phyloP scores from a whole-genome alignment of 1,140 invertebrate species.

The Ericerus pela region DNA sequence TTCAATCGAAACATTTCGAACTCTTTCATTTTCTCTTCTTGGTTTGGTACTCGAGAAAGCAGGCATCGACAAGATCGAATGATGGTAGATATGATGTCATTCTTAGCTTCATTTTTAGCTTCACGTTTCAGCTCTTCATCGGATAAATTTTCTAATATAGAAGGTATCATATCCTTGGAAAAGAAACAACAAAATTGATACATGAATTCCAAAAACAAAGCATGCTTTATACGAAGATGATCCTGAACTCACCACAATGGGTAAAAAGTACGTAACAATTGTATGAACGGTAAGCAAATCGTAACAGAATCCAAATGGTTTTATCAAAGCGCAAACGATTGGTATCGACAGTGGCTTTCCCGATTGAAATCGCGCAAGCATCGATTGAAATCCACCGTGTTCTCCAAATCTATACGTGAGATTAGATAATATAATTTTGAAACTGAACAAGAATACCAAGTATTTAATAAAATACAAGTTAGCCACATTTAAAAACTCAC shows the following conservation, averaged over 20 bases:
- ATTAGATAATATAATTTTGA: too few species aligned
- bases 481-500: slow-evolving; percentile 30
- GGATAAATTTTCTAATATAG: slow-evolving; percentile 82
- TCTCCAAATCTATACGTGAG: slow-evolving; percentile 55
- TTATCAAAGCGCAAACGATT: slow-evolving; percentile 66
- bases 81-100: slow-evolving; percentile 78
- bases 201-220: not conserved
- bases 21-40: slow-evolving; percentile 70
- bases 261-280: slow-evolving; percentile 83
- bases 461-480: slow-evolving; percentile 6
- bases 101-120: slow-evolving; percentile 88
- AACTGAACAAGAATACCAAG: not conserved
- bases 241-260: slow-evolving; percentile 59
- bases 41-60: slow-evolving; percentile 56
- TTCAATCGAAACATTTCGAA: slow-evolving; percentile 90
- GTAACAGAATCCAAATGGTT: slow-evolving; percentile 83
- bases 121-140: slow-evolving; percentile 95
- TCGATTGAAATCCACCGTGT: slow-evolving; percentile 71
- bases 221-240: not conserved
- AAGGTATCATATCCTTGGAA: slow-evolving; percentile 71
- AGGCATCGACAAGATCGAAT: slow-evolving; percentile 80
- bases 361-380: slow-evolving; percentile 71
- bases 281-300: slow-evolving; percentile 80
- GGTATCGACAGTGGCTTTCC: slow-evolving; percentile 56
- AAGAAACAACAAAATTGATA: slow-evolving; percentile 20